These are phyloP conservation scores for Drosophila neotestacea DNA, from an alignment of 2,888 invertebrate species.

Conservation along the genomic window DNA sequence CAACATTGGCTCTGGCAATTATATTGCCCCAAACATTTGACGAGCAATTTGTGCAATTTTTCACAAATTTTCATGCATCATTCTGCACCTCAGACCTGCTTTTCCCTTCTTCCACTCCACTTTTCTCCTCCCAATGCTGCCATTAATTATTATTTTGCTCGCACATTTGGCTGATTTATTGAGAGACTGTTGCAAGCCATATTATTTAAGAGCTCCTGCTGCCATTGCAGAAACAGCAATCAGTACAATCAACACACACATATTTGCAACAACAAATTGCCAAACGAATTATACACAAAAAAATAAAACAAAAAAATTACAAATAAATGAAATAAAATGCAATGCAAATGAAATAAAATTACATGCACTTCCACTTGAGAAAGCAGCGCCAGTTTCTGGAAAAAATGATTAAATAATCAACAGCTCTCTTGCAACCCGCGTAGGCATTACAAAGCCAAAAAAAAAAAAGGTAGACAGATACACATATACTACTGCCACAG, in stretches of 20 bases:
- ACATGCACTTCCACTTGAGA: slow-evolving; percentile 78
- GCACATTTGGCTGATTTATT: slow-evolving; percentile 78
- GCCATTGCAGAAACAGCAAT: slow-evolving; percentile 48
- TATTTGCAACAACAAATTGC: slow-evolving; percentile 45
- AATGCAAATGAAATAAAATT: slow-evolving; percentile 73
- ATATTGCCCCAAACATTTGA: slow-evolving; percentile 48
- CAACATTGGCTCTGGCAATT: slow-evolving; percentile 58
- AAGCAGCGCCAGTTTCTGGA: slow-evolving; percentile 49
- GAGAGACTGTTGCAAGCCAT: slow-evolving; percentile 47
- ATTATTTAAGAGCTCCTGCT: slow-evolving; percentile 41
- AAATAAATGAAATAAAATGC: slow-evolving; percentile 51
- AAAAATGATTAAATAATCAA: slow-evolving; percentile 75
- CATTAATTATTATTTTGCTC: slow-evolving; percentile 77
- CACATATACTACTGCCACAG: slow-evolving; percentile 58
- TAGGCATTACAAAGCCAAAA: slow-evolving; percentile 10
- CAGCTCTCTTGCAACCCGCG: slow-evolving; percentile 34
- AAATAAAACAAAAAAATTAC: slow-evolving; percentile 20
- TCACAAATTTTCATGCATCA: slow-evolving; percentile 76
- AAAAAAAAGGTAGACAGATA: slow-evolving; percentile 54
- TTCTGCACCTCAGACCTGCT: slow-evolving; percentile 34
- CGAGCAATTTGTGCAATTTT: slow-evolving; percentile 75
- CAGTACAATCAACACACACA: slow-evolving; percentile 41
- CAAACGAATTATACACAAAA: slow-evolving; percentile 50
- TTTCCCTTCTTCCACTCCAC: background rate
- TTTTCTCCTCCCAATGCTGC: background rate